phyloP scores from a whole-genome alignment of 2,113 vertebrate species.

The Mystacornis crossleyi region DNA sequence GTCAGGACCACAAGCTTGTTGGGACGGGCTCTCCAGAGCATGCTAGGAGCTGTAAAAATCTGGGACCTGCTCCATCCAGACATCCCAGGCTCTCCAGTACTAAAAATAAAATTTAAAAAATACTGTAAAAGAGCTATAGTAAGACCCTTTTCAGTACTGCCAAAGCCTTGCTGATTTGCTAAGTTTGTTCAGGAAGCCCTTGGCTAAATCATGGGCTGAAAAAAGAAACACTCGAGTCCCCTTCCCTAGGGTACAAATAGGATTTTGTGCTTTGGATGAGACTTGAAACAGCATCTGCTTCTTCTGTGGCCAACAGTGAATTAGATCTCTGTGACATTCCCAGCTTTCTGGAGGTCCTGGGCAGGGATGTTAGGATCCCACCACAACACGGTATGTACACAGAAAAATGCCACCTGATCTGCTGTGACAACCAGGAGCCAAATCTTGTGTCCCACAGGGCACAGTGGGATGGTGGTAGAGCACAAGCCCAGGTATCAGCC shows the following conservation, averaged over 20 bases:
- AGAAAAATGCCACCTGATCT: not conserved
- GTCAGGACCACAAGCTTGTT: not conserved
- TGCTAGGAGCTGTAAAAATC: not conserved
- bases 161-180: not conserved
- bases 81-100: not conserved
- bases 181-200: not conserved
- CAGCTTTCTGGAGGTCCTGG: not conserved
- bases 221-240: not conserved
- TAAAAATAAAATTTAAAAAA: not conserved
- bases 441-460: not conserved
- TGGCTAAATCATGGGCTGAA: not conserved
- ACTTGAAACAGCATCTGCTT: not conserved
- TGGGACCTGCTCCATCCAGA: not conserved
- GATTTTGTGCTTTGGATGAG: not conserved
- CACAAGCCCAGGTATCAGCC: not conserved
- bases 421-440: not conserved
- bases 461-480: not conserved
- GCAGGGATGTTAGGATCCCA: not conserved
- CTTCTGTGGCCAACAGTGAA: not conserved
- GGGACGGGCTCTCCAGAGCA: not conserved
- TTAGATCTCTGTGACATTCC: not conserved
- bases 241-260: not conserved
- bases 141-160: not conserved
- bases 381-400: not conserved
- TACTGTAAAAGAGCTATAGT: not conserved